Base-by-base conservation (phyloP, 2,113 vertebrate genomes). In the Nothocercus julius region DNA sequence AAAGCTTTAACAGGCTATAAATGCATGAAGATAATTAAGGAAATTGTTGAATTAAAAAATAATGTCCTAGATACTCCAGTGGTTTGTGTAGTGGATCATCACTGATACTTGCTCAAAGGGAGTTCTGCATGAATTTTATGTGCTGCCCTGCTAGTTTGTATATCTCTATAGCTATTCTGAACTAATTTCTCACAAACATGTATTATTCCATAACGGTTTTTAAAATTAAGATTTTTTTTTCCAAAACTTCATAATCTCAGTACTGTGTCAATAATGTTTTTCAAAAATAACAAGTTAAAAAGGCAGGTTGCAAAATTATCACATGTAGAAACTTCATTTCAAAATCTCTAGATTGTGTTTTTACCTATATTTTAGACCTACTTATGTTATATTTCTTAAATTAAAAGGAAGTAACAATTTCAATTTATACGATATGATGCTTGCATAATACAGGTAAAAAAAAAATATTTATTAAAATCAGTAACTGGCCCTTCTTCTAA, bases 331-430 rank as follows among this genome's bases (percentile, higher is more conserved):
- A 63, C 10, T 49, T 11, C 8, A n/a, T 61, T 82, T 83, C 13
- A 76, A 79, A 76, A 36, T 38, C 8, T 51, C 9, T 14, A 24
- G 54, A 42, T 17, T 42, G 2, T 30, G 2, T 32, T 45, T 64
- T 78, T 10, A 54, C 3, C 4, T 27, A 4, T 49, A 6, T 63
- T 89, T 76, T 69, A 40, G 7, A 42, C 4, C 47, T 44, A 44
- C 0, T 13, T 74, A 5, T 64, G 19, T 5, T 1, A 1, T 20
- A 10, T 51, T 12, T 53, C 19, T 82, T 9, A 28, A 73, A 11
- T 5, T 0, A 79, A 17, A 89, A 54, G 22, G 1, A 45, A 28
- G 16, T 9, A 32, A 40, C 2, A 32, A 4, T 82, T 75, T 83
- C 14, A 58, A 47, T 56, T 56, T 30, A 30, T 56, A 56, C 16